Percentiles rank a stretch among this genome's conserved stretches.
phyloP scores from a whole-genome alignment of 2,888 invertebrate genomes.

The Fragum sueziense region DNA sequence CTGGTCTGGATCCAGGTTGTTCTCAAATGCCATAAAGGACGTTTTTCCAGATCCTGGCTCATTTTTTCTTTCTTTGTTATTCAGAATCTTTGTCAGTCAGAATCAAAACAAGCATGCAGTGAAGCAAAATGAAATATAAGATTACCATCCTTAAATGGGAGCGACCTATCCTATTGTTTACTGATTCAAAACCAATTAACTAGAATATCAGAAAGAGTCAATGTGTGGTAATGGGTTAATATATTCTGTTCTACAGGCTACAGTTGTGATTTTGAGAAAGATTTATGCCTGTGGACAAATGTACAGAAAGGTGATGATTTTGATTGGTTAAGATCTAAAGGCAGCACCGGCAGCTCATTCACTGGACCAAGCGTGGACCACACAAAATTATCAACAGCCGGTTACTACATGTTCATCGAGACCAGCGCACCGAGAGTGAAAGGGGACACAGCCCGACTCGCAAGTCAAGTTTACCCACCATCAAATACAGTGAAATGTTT shows the following conservation, averaged over 20 bases:
- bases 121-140: no score
- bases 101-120: no score
- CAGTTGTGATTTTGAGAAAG: conserved; percentile 74
- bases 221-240: no score
- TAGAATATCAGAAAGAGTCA: no score
- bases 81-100: no score
- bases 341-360: conserved; percentile 65
- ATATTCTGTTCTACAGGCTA: neutral
- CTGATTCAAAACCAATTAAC: no score
- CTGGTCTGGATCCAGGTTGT: no score
- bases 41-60: no score
- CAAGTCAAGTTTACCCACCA: conserved; percentile 63
- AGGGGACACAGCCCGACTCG: conserved; percentile 67
- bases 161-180: no score
- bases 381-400: conserved; percentile 60
- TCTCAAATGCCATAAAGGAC: no score
- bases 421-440: conserved; percentile 63
- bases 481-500: conserved; percentile 61
- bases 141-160: no score
- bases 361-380: conserved; percentile 77
- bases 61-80: no score
- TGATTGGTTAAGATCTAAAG: conserved; percentile 77
- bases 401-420: conserved; percentile 77
- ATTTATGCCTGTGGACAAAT: conserved; percentile 78
- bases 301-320: conserved; percentile 72